Evolutionary conservation across 2,888 invertebrate genomes (phyloP), one percentile per base, ranked within the genome.

Genomic region (Drosophila peninsularis): DNA sequence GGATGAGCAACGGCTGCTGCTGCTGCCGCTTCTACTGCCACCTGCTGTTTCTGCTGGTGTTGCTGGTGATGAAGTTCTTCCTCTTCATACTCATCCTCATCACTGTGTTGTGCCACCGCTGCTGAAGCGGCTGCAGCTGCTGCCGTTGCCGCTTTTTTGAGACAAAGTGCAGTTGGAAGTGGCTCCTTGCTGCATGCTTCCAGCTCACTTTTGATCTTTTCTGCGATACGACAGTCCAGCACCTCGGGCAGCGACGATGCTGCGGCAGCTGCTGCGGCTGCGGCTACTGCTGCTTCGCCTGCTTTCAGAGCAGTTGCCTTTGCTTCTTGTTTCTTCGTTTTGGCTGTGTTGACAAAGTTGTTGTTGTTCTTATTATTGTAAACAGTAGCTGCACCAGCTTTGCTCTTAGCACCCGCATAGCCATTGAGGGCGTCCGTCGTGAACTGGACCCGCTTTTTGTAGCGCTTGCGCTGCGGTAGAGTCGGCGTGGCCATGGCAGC

Each of bases 201-300:
- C 62, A 92, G 71, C 61, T 92, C 92, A 71, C 90, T 92, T 68
- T 92, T 92, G 61, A 92, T 92, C 77, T 92, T 92, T 78, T 92
- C 92, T 13, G 92, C 92, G 30, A 92, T 92, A 68, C 92, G 89
- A 62, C 92, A 92, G 64, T 92, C 92, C 0, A 92, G 75, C 5
- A 92, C 92, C 79, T 92, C 92, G 14, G 92, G 92, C 50, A 92
- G 65, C 0, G 66, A 71, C 9, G 72, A 53, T 9, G 80, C 66
- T 41, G 75, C 76, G 36, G 76, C 77, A 39, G 71, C 80, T 24
- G 77, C 77, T 41, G 82, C 75, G 2, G 84, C 88, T 0, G 88
- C 88, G 5, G 88, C 83, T 4, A 72, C 81, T 19, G 60, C 71
- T 7, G 71, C 77, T n/a, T n/a, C n/a, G 0, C 65, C 49, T 3